Percentiles rank a stretch among this genome's conserved stretches.
Evolutionary conservation across 2,797 vertebrate species (phyloP).

Genomic region (Cryptoprocta ferox): DNA sequence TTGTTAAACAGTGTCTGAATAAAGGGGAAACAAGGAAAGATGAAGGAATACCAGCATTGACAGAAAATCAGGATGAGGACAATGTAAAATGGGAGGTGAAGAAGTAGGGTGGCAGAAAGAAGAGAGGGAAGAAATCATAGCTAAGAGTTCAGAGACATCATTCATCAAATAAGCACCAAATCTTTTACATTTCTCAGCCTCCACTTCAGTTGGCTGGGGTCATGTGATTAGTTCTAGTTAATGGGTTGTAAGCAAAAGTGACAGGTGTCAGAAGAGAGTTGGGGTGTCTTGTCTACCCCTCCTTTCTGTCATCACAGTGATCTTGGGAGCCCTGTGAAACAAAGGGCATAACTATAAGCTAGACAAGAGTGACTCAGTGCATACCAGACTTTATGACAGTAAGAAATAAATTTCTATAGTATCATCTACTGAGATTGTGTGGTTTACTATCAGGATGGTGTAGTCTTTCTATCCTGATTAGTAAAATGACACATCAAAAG

Average conservation of each 20-base stretch:
- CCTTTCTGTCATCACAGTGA: not conserved
- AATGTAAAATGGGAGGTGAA: accelerated
- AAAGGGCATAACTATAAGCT: not conserved
- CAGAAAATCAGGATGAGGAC: not conserved
- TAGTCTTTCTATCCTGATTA: not conserved
- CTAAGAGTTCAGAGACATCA: not conserved
- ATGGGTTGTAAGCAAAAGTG: not conserved
- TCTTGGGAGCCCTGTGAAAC: not conserved
- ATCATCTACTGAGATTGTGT: not conserved
- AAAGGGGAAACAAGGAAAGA: not conserved
- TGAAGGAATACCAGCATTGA: not conserved
- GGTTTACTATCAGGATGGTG: not conserved
- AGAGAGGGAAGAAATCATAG: not conserved
- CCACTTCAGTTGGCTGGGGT: not conserved
- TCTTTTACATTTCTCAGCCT: not conserved
- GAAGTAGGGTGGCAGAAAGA: not conserved
- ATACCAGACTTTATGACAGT: not conserved
- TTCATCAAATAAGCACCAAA: not conserved
- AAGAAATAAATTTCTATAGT: not conserved
- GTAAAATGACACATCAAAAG: not conserved
- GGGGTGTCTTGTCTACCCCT: not conserved
- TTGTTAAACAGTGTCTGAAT: not conserved
- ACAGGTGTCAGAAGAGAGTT: accelerated
- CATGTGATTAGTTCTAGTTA: not conserved
- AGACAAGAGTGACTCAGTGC: accelerated